Conservation (phyloP, 1,140 invertebrate genomes). For the Anadara kagoshimensis region DNA sequence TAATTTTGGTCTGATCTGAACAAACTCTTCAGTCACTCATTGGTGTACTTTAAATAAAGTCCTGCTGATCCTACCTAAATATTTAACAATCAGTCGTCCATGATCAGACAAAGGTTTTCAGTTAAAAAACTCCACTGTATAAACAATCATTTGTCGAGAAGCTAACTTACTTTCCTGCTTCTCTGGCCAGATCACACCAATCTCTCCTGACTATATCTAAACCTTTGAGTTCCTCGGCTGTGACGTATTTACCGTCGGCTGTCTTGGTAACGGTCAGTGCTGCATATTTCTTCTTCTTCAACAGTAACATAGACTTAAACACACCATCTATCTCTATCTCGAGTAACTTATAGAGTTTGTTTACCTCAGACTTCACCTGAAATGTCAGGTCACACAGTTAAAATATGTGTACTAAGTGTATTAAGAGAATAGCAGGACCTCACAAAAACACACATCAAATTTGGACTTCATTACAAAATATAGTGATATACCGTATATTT, state of each 20-base stretch:
- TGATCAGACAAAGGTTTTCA: no score
- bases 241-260: constrained; percentile 78
- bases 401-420: background rate
- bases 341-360: constrained; percentile 93
- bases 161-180: constrained; percentile 89
- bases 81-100: no score
- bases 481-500: no score
- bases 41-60: no score
- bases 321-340: constrained; percentile 99
- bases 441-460: no score
- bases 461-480: no score
- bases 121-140: no score
- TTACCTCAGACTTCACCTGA: constrained; percentile 94
- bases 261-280: constrained; percentile 80
- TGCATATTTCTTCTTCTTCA: constrained; percentile 99
- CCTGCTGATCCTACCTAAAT: no score
- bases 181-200: constrained; percentile 97
- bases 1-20: no score
- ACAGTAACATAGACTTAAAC: constrained; percentile 92
- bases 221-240: constrained; percentile 91
- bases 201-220: constrained; percentile 98
- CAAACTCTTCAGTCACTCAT: no score
- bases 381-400: constrained; percentile 62
- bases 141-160: no score
- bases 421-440: no score